Conservation (phyloP, 2,888 invertebrate genomes). For the Candidula unifasciata region DNA sequence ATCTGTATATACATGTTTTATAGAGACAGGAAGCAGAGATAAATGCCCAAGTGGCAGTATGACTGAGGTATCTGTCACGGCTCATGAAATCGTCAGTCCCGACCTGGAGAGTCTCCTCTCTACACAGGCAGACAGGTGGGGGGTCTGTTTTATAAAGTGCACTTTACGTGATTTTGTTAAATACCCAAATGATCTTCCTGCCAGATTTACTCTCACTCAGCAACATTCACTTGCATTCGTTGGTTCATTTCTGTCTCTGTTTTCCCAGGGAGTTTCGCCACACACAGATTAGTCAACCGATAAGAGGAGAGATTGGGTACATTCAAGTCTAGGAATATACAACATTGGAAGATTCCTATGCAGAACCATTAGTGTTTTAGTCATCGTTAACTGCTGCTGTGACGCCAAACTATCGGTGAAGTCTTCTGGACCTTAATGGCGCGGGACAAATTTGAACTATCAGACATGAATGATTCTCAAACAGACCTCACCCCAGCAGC, state of each 20-base stretch:
- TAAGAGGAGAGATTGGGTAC: neutral
- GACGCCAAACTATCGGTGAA: neutral
- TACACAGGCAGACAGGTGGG: neutral
- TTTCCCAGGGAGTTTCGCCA: no score
- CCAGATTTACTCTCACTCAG: no score
- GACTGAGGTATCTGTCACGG: neutral
- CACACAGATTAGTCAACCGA: no score
- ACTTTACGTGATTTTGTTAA: no score
- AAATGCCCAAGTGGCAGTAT: neutral
- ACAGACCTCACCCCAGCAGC: constrained; percentile 1
- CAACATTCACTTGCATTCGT: no score
- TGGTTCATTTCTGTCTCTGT: no score
- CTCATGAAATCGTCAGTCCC: neutral
- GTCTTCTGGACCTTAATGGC: neutral
- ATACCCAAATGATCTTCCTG: no score
- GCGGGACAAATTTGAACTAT: constrained; percentile 14
- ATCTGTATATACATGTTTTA: neutral
- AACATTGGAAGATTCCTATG: neutral
- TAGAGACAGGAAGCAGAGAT: neutral
- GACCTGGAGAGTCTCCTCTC: neutral
- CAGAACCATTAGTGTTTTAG: neutral
- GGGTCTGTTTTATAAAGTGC: neutral
- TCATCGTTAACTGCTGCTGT: neutral
- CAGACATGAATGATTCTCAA: constrained; percentile 13
- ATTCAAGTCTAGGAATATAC: neutral